Evolutionary conservation across 2,888 invertebrate genomes (phyloP), one percentile per base, ranked within the genome.

Genomic region (Muscina levida): DNA sequence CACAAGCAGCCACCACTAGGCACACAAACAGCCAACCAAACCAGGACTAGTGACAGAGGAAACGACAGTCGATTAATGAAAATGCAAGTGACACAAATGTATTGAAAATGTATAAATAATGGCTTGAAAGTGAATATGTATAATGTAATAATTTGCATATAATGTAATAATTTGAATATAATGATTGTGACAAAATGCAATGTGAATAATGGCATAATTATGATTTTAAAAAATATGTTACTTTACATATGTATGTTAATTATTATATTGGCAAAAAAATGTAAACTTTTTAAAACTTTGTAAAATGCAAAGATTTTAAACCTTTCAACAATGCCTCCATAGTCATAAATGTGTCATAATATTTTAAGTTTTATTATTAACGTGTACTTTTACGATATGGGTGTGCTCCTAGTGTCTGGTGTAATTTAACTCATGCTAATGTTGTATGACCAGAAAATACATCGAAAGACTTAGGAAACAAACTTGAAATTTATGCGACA

Each of bases 11-110:
- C n/a, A 10, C 17, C 8, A 19, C 19, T 17, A 48, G 5, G 10
- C n/a, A 46, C 5, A 46, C 4, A 19, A 2, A 46, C n/a, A 46
- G 31, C 51, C 31, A 57, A 17, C 51, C 5, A 17, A 59, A 59
- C 17, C 37, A 62, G 62, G 62, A 62, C 42, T 62, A 10, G 1
- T 59, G 39, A 10, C 24, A 57, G 37, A 57, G 31, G 57, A 59
- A 37, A 39, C 19, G 59, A 0, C n/a, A 5, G 8, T 3, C 31
- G 8, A 31, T 6, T 1, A 39, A 39, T 26, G 13, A 24, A 56
- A 26, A 4, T 26, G 13, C 24, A 15, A n/a, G 5, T 46, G 26
- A 56, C 13, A 56, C 11, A 1, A 56, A 37, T 15, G 17, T 26
- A 37, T 24, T 31, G 53, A 53, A 53, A 10, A 15, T n/a, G n/a